Conservation (phyloP, 1,140 invertebrate genomes). For the Lethrus apterus region DNA sequence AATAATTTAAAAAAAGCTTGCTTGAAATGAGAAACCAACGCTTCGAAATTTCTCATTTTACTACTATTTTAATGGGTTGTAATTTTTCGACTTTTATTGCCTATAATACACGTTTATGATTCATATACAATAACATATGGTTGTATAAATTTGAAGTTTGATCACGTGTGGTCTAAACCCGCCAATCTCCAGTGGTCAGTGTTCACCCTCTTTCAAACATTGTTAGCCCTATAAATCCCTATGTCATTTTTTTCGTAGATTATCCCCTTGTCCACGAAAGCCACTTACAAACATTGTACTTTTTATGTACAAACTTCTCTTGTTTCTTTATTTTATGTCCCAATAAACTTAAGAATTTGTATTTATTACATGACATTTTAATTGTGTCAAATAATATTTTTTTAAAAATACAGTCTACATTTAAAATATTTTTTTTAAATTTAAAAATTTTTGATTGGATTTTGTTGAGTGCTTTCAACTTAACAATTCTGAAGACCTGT, state of each 20-base stretch:
- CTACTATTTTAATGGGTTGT: too few relatives aligned
- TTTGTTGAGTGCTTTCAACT: too few relatives aligned
- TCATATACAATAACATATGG: constrained; percentile 16
- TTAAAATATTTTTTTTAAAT: too few relatives aligned
- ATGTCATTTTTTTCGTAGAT: constrained; percentile 38
- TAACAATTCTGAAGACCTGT: too few relatives aligned
- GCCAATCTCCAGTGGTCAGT: constrained; percentile 32
- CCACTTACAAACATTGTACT: constrained; percentile 39
- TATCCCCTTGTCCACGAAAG: constrained; percentile 35
- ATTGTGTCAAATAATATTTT: too few relatives aligned
- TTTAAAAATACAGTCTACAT: too few relatives aligned
- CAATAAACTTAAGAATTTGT: too few relatives aligned
- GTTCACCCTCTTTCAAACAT: constrained; percentile 34
- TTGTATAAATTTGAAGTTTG: constrained; percentile 17
- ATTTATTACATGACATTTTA: too few relatives aligned
- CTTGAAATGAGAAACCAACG: too few relatives aligned
- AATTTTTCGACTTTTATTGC: constrained; percentile 12
- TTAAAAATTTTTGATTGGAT: too few relatives aligned
- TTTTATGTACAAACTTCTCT: constrained; percentile 32
- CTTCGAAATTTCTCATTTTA: too few relatives aligned
- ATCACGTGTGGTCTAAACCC: constrained; percentile 25
- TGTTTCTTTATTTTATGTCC: constrained; percentile 15
- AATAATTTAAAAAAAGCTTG: too few relatives aligned
- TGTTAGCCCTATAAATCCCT: constrained; percentile 39
- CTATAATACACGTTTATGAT: constrained; percentile 8